These are phyloP conservation scores for Xenopus petersii DNA, from an alignment of 2,797 vertebrate species.

Conservation along the genomic window DNA sequence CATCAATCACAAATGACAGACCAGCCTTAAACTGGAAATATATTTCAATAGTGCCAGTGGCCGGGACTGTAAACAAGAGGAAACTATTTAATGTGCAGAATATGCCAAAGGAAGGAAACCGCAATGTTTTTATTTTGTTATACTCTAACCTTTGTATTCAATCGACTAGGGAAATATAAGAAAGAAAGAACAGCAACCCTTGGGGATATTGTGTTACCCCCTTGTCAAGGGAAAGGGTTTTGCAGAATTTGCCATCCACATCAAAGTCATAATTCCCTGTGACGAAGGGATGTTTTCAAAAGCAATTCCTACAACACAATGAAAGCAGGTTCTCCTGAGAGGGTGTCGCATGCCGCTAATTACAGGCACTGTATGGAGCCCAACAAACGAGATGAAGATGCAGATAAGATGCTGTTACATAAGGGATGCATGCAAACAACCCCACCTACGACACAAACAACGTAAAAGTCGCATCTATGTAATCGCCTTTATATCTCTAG, in stretches of 20 bases:
- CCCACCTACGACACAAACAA: no score
- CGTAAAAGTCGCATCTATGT: no score
- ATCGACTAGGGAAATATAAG: neutral
- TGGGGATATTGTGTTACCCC: neutral
- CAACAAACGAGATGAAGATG: neutral
- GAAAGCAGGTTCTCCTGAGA: neutral
- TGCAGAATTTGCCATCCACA: neutral
- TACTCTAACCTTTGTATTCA: constrained; percentile 25
- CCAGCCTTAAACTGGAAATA: neutral
- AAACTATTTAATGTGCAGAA: constrained; percentile 12
- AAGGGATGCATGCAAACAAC: neutral
- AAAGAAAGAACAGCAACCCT: constrained; percentile 1
- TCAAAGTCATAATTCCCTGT: constrained; percentile 13
- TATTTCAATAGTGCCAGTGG: constrained; percentile 9
- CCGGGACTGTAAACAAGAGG: constrained; percentile 21
- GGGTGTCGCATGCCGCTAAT: neutral
- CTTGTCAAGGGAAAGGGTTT: neutral
- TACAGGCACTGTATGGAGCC: neutral
- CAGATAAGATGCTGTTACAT: neutral
- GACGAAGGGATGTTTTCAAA: neutral
- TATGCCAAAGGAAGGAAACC: constrained; percentile 25
- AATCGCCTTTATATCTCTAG: no score
- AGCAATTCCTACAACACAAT: neutral
- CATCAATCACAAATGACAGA: no score
- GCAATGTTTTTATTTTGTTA: constrained; percentile 25